These are phyloP conservation scores for Stictonetta naevosa DNA, from an alignment of 2,113 vertebrate genomes.

Conservation along the genomic window DNA sequence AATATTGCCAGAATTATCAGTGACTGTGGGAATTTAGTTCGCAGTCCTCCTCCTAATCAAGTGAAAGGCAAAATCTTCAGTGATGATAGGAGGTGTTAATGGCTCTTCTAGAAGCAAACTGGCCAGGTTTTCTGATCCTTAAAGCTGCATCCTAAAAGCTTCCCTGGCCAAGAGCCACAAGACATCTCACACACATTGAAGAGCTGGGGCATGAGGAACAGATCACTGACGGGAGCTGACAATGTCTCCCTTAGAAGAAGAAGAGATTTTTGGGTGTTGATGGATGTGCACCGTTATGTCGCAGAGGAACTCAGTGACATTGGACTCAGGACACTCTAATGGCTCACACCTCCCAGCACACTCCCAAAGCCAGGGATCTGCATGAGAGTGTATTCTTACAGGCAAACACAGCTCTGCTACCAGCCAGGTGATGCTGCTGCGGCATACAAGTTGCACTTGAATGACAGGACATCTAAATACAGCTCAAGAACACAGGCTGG, in stretches of 20 bases:
- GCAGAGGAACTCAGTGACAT: background rate
- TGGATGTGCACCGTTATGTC: background rate
- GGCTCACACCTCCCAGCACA: background rate
- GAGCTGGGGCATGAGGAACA: background rate
- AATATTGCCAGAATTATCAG: background rate
- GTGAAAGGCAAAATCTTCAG: background rate
- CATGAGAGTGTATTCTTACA: background rate
- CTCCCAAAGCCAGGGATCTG: background rate
- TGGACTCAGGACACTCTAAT: background rate
- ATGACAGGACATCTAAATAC: background rate
- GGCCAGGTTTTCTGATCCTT: background rate
- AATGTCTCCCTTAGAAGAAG: background rate
- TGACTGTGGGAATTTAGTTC: background rate
- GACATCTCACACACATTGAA: background rate
- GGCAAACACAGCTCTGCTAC: background rate
- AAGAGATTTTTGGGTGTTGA: background rate
- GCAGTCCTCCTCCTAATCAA: background rate
- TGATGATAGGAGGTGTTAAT: background rate
- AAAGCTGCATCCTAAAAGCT: background rate
- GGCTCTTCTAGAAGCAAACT: background rate
- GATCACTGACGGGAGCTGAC: background rate
- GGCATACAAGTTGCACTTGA: background rate
- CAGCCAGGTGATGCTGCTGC: background rate
- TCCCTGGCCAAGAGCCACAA: background rate
- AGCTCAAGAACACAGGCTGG: background rate